A percentile compares a stretch with the other conserved stretches of the same genome.
Conservation (phyloP, 64 coral and sea anemone genomes). For the Stylophora pistillata region DNA sequence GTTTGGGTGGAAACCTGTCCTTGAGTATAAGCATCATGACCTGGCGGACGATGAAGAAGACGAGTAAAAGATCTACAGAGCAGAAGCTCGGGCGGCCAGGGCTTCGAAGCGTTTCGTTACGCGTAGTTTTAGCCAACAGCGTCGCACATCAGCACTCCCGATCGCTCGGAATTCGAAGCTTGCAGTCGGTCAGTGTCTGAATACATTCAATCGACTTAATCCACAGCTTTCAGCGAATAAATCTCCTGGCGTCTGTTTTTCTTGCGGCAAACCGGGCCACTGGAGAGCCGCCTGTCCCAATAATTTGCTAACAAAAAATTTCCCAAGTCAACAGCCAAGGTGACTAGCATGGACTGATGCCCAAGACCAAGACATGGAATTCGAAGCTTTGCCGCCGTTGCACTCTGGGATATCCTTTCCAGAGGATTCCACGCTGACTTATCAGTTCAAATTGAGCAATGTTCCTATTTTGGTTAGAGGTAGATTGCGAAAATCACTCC, state of each 20-base stretch:
- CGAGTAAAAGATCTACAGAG: too few relatives aligned
- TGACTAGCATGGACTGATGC: not conserved
- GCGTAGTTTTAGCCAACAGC: not conserved
- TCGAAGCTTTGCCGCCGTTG: not conserved
- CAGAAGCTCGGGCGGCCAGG: too few relatives aligned
- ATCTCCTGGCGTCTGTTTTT: not conserved
- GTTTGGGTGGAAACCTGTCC: too few relatives aligned
- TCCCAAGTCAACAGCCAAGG: not conserved
- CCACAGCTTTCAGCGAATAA: not conserved
- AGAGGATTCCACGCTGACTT: not conserved
- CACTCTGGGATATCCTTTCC: not conserved
- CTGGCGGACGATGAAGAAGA: too few relatives aligned
- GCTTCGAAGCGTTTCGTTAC: too few relatives aligned
- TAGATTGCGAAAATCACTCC: conserved; percentile 14
- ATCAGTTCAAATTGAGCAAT: not conserved
- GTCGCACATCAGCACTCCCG: not conserved
- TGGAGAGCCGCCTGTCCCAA: not conserved
- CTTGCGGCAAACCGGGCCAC: not conserved
- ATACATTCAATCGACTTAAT: not conserved
- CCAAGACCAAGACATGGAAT: not conserved
- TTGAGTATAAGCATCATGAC: too few relatives aligned
- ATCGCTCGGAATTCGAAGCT: not conserved
- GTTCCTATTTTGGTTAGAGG: conserved; percentile 23
- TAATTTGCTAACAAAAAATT: not conserved
- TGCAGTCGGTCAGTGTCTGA: too few relatives aligned